Conservation (phyloP, 2,888 invertebrate genomes). For the Amblyjoppa proteus region DNA sequence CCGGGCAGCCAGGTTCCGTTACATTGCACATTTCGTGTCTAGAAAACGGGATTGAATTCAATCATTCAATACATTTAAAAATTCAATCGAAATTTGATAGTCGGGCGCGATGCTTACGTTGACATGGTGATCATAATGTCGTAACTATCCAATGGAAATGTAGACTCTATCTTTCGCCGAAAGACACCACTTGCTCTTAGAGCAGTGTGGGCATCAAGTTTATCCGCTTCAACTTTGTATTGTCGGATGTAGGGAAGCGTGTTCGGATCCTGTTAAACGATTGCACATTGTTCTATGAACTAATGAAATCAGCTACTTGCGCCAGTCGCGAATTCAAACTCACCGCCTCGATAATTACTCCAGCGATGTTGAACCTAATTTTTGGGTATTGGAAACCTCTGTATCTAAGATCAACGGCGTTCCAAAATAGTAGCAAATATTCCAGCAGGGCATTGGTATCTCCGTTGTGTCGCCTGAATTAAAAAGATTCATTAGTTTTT, state of each 20-base stretch:
- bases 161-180: not conserved
- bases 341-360: constrained; percentile 48
- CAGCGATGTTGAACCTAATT: constrained; percentile 62
- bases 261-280: not conserved
- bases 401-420: constrained; percentile 65
- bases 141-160: not conserved
- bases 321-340: not conserved
- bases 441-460: constrained; percentile 30
- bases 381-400: constrained; percentile 56
- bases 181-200: not conserved
- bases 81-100: not conserved
- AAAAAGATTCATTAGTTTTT: not conserved
- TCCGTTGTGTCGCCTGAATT: constrained; percentile 36
- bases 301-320: not conserved
- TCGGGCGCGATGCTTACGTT: not conserved
- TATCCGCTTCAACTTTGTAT: not conserved
- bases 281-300: not conserved
- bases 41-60: not conserved
- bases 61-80: not conserved
- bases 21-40: too few species aligned
- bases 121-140: not conserved
- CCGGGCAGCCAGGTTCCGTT: too few species aligned
- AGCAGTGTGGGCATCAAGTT: not conserved
- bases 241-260: not conserved
- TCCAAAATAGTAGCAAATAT: constrained; percentile 55